A percentile compares a stretch with the other conserved stretches of the same genome.
Conservation (phyloP, 92 coral and sea anemone species). For the Nematostella vectensis region DNA sequence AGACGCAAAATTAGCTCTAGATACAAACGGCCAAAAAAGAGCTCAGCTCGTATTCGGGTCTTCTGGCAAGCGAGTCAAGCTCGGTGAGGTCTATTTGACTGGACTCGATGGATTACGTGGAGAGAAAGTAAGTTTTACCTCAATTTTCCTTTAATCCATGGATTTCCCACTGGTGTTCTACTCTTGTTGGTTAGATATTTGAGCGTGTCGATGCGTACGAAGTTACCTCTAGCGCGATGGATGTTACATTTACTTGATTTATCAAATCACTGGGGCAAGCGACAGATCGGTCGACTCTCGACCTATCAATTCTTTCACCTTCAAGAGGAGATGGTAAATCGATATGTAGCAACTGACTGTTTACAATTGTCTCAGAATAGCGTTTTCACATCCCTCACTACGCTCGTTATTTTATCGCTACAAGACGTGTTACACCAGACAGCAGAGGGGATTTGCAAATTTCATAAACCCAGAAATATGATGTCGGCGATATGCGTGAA, state of each 20-base stretch:
- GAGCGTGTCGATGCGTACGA: neutral
- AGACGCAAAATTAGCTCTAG: constrained; percentile 40
- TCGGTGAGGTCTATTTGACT: constrained; percentile 61
- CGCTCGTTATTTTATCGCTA: no score
- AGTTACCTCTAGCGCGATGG: neutral
- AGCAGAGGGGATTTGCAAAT: no score
- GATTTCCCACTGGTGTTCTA: neutral
- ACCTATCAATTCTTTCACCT: constrained; percentile 1
- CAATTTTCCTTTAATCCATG: no score
- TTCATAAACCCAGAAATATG: no score
- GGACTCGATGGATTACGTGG: constrained; percentile 58
- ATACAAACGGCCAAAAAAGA: constrained; percentile 22
- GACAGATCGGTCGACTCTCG: constrained; percentile 1
- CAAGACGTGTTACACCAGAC: no score
- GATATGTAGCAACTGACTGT: neutral
- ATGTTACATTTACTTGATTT: constrained; percentile 1
- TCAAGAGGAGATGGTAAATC: constrained; percentile 3
- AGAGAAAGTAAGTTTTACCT: constrained; percentile 35
- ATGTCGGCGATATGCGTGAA: no score
- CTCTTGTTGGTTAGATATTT: neutral
- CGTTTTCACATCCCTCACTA: constrained; percentile 1
- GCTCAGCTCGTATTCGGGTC: constrained; percentile 44
- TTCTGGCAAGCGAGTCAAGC: constrained; percentile 32
- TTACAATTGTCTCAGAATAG: neutral
- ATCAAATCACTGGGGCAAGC: constrained; percentile 2